Percentiles rank a stretch among this genome's conserved stretches.
Evolutionary conservation across 1,140 invertebrate genomes (phyloP).

Genomic region (Sycophila sp.): DNA sequence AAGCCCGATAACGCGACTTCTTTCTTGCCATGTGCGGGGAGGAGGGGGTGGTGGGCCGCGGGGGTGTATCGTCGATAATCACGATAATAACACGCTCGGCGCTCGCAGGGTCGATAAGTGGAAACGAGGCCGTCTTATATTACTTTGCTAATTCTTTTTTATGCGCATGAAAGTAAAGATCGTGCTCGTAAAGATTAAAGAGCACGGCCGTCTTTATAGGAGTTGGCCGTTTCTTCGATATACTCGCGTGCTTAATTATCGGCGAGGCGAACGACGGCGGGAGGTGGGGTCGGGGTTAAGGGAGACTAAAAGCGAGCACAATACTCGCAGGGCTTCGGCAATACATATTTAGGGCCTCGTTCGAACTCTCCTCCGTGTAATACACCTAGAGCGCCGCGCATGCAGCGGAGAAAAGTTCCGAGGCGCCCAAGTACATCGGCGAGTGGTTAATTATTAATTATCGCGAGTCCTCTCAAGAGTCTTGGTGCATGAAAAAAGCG

Average conservation of each 20-base stretch:
- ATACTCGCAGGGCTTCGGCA: background rate
- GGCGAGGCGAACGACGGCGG: background rate
- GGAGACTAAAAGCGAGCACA: background rate
- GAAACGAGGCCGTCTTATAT: conserved; percentile 36
- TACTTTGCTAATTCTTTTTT: conserved; percentile 37
- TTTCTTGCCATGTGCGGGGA: conserved; percentile 7
- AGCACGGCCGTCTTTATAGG: conserved; percentile 22
- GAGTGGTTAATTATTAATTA: conserved; percentile 26
- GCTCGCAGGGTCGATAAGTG: conserved; percentile 31
- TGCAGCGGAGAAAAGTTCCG: background rate
- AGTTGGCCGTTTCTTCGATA: conserved; percentile 32
- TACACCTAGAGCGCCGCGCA: background rate
- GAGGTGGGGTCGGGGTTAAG: background rate
- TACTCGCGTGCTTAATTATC: conserved; percentile 32
- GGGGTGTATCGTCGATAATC: conserved; percentile 30
- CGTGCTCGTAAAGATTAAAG: conserved; percentile 34
- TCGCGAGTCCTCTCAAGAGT: background rate
- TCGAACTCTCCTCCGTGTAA: background rate
- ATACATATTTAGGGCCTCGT: background rate
- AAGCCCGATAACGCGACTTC: conserved; percentile 5
- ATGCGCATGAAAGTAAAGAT: conserved; percentile 34
- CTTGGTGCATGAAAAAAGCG: conserved; percentile 1
- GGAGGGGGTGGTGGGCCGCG: background rate
- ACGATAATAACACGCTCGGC: conserved; percentile 36
- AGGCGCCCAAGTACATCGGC: background rate